Evolutionary conservation across 2,113 vertebrate genomes (phyloP), one percentile per base, ranked within the genome.

Genomic region (Pygoscelis antarcticus): DNA sequence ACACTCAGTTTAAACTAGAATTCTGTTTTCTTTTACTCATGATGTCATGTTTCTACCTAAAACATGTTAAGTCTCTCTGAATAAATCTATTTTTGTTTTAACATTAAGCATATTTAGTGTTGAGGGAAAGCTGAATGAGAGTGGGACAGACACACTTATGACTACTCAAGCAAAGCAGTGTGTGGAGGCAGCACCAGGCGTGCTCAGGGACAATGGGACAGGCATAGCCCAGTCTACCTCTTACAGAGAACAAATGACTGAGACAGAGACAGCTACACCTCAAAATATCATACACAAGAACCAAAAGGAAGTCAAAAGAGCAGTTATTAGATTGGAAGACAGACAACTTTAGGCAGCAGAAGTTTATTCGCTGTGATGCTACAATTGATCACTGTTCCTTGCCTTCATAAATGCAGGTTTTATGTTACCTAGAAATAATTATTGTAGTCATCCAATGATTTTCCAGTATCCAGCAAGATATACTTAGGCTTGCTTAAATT

Each of bases 121-220:
- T 62, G 55, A 91, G 27, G 17, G 21, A 23, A 91, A 74, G 44
- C 23, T 77, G 10, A 4, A 34, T 47, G 16, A 32, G 10, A 62
- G 23, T 23, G 13, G 62, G 81, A 70, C 0, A 0, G 71, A 47
- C 34, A 85, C 13, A n/a, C 11, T n/a, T 36, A 75, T 1, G 5
- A 69, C 32, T 60, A 34, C 26, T 47, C 44, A 69, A 60, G 80
- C 1, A 26, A 81, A 74, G 29, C 5, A 72, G 23, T 2, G 16
- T 16, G n/a, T 12, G 29, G 40, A 89, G 10, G 34, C 23, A 77
- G 36, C 19, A 49, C 12, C 4, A 86, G 42, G 26, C 1, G 1
- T 38, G 21, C 30, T 5, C 10, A 0, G 21, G 36, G 27, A 65
- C 40, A 74, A 40, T 0, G 1, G 34, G 18, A 81, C 23, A 69